Evolutionary conservation across 2,113 vertebrate genomes (phyloP).

Genomic region (Phaethon lepturus): DNA sequence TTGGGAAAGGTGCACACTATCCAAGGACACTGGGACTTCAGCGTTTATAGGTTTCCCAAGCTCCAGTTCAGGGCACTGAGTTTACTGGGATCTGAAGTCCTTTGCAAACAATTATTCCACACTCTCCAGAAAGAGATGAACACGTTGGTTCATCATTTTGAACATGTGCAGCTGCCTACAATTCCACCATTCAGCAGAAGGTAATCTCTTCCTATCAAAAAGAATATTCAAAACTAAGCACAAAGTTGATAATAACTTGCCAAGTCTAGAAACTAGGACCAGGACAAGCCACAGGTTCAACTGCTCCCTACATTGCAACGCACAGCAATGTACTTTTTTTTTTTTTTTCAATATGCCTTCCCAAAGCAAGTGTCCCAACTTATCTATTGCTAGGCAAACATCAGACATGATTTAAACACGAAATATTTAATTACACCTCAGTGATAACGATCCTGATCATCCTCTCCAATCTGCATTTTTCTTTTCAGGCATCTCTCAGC

Average conservation of each 20-base stretch:
- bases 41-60: background rate
- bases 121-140: background rate
- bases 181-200: background rate
- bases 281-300: fast-evolving
- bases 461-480: background rate
- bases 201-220: background rate
- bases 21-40: background rate
- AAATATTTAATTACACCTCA: background rate
- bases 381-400: background rate
- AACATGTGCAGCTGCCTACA: background rate
- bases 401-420: background rate
- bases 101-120: background rate
- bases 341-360: background rate
- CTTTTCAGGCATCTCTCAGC: background rate
- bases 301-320: background rate
- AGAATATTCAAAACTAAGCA: background rate
- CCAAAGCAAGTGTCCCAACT: background rate
- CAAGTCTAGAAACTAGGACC: background rate
- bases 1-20: background rate
- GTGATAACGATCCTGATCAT: background rate
- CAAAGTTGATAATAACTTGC: background rate
- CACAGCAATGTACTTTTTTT: background rate
- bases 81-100: background rate
- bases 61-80: background rate
- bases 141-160: no score